Evolutionary conservation across 2,797 vertebrate species (phyloP).

Genomic region (Carcharodon carcharias): DNA sequence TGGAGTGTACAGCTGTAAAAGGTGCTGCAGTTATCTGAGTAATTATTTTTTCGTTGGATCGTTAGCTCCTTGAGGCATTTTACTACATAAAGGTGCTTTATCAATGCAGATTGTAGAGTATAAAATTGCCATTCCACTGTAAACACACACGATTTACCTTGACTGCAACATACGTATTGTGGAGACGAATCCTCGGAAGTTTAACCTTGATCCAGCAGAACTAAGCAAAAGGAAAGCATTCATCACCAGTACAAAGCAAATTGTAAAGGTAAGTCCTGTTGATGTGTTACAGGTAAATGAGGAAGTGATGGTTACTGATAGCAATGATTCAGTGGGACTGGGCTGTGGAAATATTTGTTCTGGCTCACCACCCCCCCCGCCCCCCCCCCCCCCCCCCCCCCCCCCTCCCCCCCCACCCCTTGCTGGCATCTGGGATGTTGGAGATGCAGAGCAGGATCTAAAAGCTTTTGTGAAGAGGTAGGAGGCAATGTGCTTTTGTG

Average conservation of each 20-base stretch:
- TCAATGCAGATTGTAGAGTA: background rate
- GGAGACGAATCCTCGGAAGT: conserved; percentile 94
- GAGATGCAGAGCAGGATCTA: background rate
- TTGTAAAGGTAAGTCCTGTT: conserved; percentile 72
- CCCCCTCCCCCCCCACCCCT: no score
- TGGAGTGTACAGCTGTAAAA: background rate
- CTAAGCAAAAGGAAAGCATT: conserved; percentile 86
- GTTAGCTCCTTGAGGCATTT: background rate
- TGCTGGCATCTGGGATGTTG: background rate
- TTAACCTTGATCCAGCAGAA: conserved; percentile 82
- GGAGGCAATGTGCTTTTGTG: background rate
- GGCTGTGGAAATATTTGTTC: background rate
- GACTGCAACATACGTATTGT: conserved; percentile 66
- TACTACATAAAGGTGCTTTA: background rate
- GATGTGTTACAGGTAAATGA: background rate
- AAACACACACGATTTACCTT: background rate
- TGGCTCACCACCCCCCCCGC: background rate
- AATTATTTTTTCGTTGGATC: background rate
- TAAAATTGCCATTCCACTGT: background rate
- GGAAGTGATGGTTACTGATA: background rate
- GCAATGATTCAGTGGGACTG: no score
- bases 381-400: no score
- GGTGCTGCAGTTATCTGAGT: background rate
- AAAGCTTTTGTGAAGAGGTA: background rate
- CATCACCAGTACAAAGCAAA: conserved; percentile 79